Evolutionary conservation across 2,888 invertebrate genomes (phyloP).

Genomic region (Nomada hirtipes): DNA sequence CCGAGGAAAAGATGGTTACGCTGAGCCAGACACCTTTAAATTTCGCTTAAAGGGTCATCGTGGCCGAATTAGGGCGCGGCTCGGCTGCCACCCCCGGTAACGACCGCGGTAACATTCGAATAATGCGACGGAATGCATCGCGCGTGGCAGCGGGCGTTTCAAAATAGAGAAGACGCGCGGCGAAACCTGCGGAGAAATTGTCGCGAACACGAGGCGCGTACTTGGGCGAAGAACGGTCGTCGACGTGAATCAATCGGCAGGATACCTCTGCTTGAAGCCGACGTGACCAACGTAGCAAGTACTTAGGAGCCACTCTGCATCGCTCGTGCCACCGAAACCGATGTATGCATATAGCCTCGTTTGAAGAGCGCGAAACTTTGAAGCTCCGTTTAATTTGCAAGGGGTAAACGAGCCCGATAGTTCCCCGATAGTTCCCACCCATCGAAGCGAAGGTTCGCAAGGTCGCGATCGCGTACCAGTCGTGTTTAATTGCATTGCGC

Average conservation of each 20-base stretch:
- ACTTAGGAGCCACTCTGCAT: too few relatives aligned
- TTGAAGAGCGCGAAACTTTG: neutral
- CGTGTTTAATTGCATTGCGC: constrained; percentile 46
- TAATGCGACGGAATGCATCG: constrained; percentile 32
- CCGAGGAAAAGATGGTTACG: constrained; percentile 5
- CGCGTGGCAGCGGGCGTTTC: too few relatives aligned
- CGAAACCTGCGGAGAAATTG: neutral
- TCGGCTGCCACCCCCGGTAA: constrained; percentile 38
- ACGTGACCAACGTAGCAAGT: neutral
- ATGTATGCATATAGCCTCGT: too few relatives aligned
- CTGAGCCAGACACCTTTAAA: constrained; percentile 65
- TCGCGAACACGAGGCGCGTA: neutral
- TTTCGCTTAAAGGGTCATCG: constrained; percentile 77
- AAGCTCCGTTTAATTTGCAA: neutral
- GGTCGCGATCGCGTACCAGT: constrained; percentile 9
- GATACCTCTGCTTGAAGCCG: neutral
- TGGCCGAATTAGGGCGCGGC: constrained; percentile 70
- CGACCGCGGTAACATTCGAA: constrained; percentile 62
- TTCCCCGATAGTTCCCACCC: constrained; percentile 32
- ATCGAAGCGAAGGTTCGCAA: constrained; percentile 35
- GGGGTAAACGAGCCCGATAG: constrained; percentile 22
- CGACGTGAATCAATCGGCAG: constrained; percentile 41
- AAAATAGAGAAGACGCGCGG: too few relatives aligned
- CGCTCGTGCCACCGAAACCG: too few relatives aligned
- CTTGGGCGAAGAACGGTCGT: constrained; percentile 13